Conservation (phyloP, 1,140 invertebrate genomes). For the Pogonomyrmex barbatus region DNA sequence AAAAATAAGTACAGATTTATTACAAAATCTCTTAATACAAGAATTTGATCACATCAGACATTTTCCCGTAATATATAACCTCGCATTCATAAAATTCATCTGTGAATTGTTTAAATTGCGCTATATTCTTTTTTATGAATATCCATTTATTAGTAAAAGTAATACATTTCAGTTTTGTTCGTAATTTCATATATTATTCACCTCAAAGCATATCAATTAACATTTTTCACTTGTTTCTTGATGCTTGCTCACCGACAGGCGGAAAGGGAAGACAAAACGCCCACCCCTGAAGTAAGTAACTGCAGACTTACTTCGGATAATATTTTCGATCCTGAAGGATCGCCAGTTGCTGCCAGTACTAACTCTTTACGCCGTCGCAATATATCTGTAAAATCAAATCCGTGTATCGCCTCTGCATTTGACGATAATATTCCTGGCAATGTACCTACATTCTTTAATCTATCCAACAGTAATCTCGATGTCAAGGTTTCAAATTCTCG, state of each 20-base stretch:
- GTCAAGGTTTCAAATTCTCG: constrained; percentile 55
- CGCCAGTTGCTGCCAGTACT: constrained; percentile 65
- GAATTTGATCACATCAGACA: constrained; percentile 19
- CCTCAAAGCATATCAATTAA: constrained; percentile 14
- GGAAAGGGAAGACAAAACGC: constrained; percentile 85
- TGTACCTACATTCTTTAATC: constrained; percentile 34
- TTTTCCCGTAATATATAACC: not conserved
- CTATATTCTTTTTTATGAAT: not conserved
- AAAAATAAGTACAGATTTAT: not conserved
- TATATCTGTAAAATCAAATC: constrained; percentile 69
- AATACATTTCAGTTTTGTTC: not conserved
- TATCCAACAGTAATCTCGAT: constrained; percentile 20
- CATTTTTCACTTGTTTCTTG: constrained; percentile 79
- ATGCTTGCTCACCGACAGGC: constrained; percentile 84
- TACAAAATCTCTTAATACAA: not conserved
- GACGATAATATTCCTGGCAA: not conserved
- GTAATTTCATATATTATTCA: constrained; percentile 10
- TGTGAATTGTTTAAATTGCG: not conserved
- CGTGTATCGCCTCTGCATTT: constrained; percentile 20
- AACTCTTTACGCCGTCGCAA: constrained; percentile 82
- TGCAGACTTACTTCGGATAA: constrained; percentile 74
- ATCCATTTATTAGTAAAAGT: not conserved
- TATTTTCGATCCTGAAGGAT: constrained; percentile 71
- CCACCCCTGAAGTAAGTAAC: constrained; percentile 87
- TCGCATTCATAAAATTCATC: not conserved